These are phyloP conservation scores for Himalopsyche tibetana DNA, from an alignment of 2,888 invertebrate species.

Conservation along the genomic window DNA sequence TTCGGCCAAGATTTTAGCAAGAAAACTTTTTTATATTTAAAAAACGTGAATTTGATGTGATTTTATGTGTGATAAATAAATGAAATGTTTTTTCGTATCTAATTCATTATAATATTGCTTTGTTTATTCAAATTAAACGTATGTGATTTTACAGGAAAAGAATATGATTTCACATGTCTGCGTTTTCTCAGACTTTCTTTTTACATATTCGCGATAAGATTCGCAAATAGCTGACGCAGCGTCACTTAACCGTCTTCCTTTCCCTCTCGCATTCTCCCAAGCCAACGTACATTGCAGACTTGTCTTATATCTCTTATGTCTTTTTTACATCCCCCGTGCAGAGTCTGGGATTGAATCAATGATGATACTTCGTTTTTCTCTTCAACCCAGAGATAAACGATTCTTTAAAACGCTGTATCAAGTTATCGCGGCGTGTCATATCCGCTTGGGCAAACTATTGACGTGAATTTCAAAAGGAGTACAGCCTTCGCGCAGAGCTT, in stretches of 20 bases:
- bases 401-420: slow-evolving; percentile 62
- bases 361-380: slow-evolving; percentile 46
- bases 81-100: not conserved
- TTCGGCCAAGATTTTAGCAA: too few relatives aligned
- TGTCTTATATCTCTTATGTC: slow-evolving; percentile 27
- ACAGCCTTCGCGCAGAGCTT: slow-evolving; percentile 44
- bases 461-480: slow-evolving; percentile 59
- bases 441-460: slow-evolving; percentile 58
- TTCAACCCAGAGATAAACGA: slow-evolving; percentile 56
- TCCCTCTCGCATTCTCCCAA: slow-evolving; percentile 52
- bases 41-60: too few relatives aligned
- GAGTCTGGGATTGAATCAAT: slow-evolving; percentile 52
- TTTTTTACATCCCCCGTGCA: slow-evolving; percentile 12
- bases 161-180: slow-evolving; percentile 41
- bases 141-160: not conserved
- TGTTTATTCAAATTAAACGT: slow-evolving; percentile 7
- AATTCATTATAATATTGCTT: not conserved
- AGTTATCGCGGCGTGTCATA: slow-evolving; percentile 63
- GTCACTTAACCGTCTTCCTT: slow-evolving; percentile 44
- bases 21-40: too few relatives aligned
- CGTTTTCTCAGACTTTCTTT: slow-evolving; percentile 7
- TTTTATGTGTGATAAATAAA: not conserved
- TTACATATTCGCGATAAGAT: slow-evolving; percentile 24
- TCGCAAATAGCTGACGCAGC: slow-evolving; percentile 44
- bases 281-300: slow-evolving; percentile 16